These are phyloP conservation scores for Sycophila sp. DNA, from an alignment of 1,140 invertebrate genomes.

Conservation along the genomic window DNA sequence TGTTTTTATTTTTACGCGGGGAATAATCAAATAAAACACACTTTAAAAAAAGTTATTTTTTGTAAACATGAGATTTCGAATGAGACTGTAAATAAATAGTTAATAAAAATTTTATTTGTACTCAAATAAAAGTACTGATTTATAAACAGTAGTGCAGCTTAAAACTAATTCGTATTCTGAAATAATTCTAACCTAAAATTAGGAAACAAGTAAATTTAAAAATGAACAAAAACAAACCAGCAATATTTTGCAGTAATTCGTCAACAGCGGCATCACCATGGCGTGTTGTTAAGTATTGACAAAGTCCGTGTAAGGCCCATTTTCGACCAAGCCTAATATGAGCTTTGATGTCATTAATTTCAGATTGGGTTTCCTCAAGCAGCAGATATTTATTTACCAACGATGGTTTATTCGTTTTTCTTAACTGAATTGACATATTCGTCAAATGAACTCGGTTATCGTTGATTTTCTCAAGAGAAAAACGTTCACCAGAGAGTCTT, in stretches of 20 bases:
- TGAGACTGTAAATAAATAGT: too few relatives aligned
- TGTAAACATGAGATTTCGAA: too few relatives aligned
- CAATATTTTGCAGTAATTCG: conserved; percentile 68
- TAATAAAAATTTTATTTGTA: too few relatives aligned
- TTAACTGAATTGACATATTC: conserved; percentile 72
- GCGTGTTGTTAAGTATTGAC: conserved; percentile 56
- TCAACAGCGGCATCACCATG: conserved; percentile 62
- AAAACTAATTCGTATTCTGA: too few relatives aligned
- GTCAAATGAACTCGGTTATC: conserved; percentile 69
- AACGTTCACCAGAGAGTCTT: conserved; percentile 70
- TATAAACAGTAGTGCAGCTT: too few relatives aligned
- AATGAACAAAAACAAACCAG: too few relatives aligned
- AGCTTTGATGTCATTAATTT: background rate
- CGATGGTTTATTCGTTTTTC: background rate
- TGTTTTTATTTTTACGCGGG: too few relatives aligned
- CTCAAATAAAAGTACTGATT: too few relatives aligned
- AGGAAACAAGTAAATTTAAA: too few relatives aligned
- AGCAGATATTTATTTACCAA: background rate
- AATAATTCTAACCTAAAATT: too few relatives aligned
- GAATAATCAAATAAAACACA: too few relatives aligned
- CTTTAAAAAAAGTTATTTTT: too few relatives aligned
- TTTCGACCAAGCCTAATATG: conserved; percentile 54
- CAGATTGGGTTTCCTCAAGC: background rate
- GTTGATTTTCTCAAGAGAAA: conserved; percentile 65
- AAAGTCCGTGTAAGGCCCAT: conserved; percentile 59